Conservation (phyloP, 2,113 vertebrate genomes). For the Burhinus oedicnemus region DNA sequence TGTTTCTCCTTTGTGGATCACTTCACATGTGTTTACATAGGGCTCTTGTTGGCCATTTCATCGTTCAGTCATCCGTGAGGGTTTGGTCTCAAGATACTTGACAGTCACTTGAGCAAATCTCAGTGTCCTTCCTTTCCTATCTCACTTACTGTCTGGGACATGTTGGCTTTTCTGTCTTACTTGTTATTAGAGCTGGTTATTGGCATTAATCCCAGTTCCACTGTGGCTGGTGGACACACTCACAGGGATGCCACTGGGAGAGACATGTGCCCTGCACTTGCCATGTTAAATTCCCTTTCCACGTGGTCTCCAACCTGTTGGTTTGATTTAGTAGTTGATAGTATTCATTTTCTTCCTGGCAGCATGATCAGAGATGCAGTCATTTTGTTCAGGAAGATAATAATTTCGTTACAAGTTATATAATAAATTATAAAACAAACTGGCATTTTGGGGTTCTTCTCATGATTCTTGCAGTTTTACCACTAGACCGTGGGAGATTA, state of each 20-base stretch:
- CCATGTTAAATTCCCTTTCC: neutral
- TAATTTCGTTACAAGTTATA: neutral
- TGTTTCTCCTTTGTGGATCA: neutral
- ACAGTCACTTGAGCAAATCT: neutral
- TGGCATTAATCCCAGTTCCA: neutral
- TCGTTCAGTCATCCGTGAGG: neutral
- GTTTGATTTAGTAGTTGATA: neutral
- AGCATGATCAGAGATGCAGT: neutral
- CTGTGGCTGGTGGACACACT: neutral
- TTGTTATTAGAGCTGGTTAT: neutral
- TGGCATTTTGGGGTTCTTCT: neutral
- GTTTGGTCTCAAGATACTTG: neutral
- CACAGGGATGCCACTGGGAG: neutral
- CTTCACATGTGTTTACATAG: neutral
- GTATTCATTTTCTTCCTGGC: neutral
- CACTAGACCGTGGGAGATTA: slow-evolving; percentile 35
- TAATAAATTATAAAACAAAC: slow-evolving; percentile 9
- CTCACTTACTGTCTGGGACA: neutral
- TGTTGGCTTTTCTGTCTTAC: neutral
- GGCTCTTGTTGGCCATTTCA: neutral
- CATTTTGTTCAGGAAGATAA: neutral
- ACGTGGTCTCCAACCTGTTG: neutral
- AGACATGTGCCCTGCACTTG: neutral
- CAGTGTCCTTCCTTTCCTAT: neutral
- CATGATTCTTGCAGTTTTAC: neutral